Percentiles rank a stretch among this genome's conserved stretches.
Conservation (phyloP, 2,888 invertebrate genomes). For the Zootermopsis nevadensis region DNA sequence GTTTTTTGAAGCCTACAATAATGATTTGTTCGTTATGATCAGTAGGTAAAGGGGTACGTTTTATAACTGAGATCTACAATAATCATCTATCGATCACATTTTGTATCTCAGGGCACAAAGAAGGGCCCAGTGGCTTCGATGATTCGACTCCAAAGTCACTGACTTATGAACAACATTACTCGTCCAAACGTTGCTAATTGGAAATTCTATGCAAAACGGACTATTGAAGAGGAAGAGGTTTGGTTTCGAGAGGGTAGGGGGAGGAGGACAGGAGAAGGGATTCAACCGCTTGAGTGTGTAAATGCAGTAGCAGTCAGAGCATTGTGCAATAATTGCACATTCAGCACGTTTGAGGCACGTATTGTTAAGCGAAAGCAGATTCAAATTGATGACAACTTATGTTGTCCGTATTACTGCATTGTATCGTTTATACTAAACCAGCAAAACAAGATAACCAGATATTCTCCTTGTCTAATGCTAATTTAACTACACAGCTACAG, state of each 20-base stretch:
- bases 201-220: background rate
- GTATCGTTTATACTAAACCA: background rate
- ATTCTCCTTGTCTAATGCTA: background rate
- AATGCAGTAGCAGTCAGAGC: constrained; percentile 5
- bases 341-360: background rate
- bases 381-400: constrained; percentile 22
- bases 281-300: background rate
- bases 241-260: background rate
- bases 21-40: too few species aligned
- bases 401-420: background rate
- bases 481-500: background rate
- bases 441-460: background rate
- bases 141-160: background rate
- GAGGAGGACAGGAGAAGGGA: too few species aligned
- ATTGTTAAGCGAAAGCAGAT: constrained; percentile 2
- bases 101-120: too few species aligned
- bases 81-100: too few species aligned
- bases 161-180: background rate
- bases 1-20: too few species aligned
- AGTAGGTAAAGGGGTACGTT: too few species aligned
- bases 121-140: too few species aligned
- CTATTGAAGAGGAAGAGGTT: constrained; percentile 6
- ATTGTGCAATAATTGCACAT: constrained; percentile 30
- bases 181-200: constrained; percentile 13
- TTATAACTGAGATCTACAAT: too few species aligned